Conservation (phyloP, 2,888 invertebrate species). For the Matsumyia berberina region DNA sequence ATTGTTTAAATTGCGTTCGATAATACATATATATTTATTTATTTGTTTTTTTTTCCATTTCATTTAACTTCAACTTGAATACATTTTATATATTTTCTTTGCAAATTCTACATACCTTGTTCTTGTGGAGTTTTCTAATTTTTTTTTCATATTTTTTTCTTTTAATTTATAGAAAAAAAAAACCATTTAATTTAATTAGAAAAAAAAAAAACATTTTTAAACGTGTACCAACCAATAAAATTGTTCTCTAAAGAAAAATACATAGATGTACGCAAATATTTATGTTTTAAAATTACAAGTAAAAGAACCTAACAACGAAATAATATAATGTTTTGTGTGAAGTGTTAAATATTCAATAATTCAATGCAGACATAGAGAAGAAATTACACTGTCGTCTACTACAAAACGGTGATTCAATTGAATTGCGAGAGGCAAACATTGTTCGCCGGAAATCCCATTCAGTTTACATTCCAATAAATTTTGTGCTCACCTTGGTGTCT, state of each 20-base stretch:
- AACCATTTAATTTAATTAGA: slow-evolving; percentile 23
- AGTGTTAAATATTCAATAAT: slow-evolving; percentile 34
- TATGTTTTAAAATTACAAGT: slow-evolving; percentile 21
- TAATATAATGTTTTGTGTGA: slow-evolving; percentile 28
- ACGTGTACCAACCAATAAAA: slow-evolving; percentile 46
- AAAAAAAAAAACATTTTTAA: slow-evolving; percentile 37
- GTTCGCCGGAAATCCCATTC: slow-evolving; percentile 21
- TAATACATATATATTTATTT: slow-evolving; percentile 23
- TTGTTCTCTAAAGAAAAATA: slow-evolving; percentile 36
- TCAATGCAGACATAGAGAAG: slow-evolving; percentile 46
- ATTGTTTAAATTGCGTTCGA: slow-evolving; percentile 45
- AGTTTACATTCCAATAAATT: slow-evolving; percentile 3
- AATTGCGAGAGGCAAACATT: slow-evolving; percentile 47
- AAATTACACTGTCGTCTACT: slow-evolving; percentile 38
- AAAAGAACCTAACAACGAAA: slow-evolving; percentile 58
- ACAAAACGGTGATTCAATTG: slow-evolving; percentile 30
- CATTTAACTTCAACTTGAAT: slow-evolving; percentile 53
- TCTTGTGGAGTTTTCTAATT: slow-evolving; percentile 65
- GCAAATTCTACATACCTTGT: slow-evolving; percentile 70
- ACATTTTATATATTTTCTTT: slow-evolving; percentile 41
- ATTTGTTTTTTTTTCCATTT: slow-evolving; percentile 51
- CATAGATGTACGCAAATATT: slow-evolving; percentile 15
- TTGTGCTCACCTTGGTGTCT: slow-evolving; percentile 53
- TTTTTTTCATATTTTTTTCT: slow-evolving; percentile 29
- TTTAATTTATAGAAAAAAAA: slow-evolving; percentile 35